Evolutionary conservation across 2,888 invertebrate genomes (phyloP), one percentile per base, ranked within the genome.

Genomic region (Dione vanillae): DNA sequence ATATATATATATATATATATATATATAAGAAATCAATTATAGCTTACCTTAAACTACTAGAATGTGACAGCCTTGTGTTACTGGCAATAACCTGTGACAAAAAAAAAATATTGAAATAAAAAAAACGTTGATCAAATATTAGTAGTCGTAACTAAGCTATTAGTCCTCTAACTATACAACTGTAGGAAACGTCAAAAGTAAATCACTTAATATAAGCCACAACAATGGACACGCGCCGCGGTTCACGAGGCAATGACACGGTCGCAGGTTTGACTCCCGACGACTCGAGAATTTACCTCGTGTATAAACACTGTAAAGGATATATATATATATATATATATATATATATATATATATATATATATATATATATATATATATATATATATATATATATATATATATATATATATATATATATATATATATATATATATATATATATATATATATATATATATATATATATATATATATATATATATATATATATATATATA

Each of bases 211-310:
- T 45, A 20, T 20, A 12, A 61, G 14, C 9, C 11, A 7, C 12
- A 69, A n/a, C 59, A 70, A 43, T 75, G 78, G 72, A 70, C 71
- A 74, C 78, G 67, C 58, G 64, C 5, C 67, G 40, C 66, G n/a
- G 72, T 69, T 73, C 72, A 75, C 75, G 74, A 74, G 78, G 76
- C 79, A 78, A 76, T 78, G 78, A 78, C 79, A 78, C 77, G 74
- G 71, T 77, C 74, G 74, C 69, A 65, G 75, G 76, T 75, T 78
- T 69, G 75, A 73, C 59, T 76, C 77, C 75, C 74, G 73, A 52
- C 72, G 59, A 35, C 58, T 72, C 70, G 66, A 74, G 61, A 72
- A 73, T 75, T 70, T 62, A 27, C 49, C n/a, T 56, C 37, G 54
- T 16, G 54, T 16, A n/a, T 37, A 20, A 12, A 47, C 6, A 16